Evolutionary conservation across 2,797 vertebrate genomes (phyloP).

Genomic region (Spinus olivaceus): DNA sequence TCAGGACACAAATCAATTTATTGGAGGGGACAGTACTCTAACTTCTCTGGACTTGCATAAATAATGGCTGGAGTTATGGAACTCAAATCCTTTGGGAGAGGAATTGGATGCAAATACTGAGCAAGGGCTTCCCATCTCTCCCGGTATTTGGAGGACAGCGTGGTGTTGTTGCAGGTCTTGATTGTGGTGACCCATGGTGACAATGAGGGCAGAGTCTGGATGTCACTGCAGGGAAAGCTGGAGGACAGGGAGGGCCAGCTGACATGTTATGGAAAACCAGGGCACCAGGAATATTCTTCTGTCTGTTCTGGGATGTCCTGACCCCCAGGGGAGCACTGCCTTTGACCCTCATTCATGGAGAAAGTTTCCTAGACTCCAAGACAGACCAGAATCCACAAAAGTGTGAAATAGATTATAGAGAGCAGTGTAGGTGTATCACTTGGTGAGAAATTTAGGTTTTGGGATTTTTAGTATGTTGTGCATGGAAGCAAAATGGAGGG

Average conservation of each 20-base stretch:
- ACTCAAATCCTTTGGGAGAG: not conserved
- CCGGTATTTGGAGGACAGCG: not conserved
- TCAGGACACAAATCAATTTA: not conserved
- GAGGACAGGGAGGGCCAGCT: not conserved
- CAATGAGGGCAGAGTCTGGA: not conserved
- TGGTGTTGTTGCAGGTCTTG: not conserved
- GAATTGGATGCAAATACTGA: not conserved
- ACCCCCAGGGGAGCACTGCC: too few relatives aligned
- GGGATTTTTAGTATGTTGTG: too few relatives aligned
- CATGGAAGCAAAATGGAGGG: too few relatives aligned
- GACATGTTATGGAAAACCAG: not conserved
- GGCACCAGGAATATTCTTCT: accelerated
- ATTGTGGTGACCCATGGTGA: not conserved
- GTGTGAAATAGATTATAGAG: too few relatives aligned
- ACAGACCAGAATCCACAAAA: too few relatives aligned
- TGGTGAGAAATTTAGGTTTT: too few relatives aligned
- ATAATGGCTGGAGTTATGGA: not conserved
- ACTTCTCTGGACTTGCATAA: not conserved
- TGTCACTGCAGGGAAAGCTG: not conserved
- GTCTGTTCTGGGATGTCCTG: too few relatives aligned
- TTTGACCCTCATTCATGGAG: too few relatives aligned
- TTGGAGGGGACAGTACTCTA: not conserved
- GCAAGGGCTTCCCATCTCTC: accelerated
- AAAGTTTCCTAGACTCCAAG: too few relatives aligned
- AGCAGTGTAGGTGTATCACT: too few relatives aligned